Conservation (phyloP, 1,140 invertebrate genomes). For the Cyclargus thomasi region DNA sequence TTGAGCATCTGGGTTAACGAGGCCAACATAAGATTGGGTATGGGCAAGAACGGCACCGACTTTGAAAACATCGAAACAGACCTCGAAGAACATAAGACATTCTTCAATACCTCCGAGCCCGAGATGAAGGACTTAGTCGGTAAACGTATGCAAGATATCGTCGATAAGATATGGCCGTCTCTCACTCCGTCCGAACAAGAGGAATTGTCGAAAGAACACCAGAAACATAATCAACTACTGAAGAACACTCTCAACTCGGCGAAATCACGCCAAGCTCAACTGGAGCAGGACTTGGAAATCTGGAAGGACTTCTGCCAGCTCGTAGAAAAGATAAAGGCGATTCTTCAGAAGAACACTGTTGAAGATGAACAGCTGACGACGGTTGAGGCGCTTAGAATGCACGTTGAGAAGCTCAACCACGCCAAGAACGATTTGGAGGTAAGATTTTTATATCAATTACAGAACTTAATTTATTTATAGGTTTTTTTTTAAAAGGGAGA, state of each 20-base stretch:
- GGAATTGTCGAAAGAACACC: constrained; percentile 85
- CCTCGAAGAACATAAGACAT: constrained; percentile 90
- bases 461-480: neutral
- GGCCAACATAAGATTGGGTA: constrained; percentile 85
- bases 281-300: constrained; percentile 85
- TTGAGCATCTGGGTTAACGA: constrained; percentile 90
- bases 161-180: constrained; percentile 91
- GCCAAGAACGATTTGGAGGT: constrained; percentile 87
- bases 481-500: neutral
- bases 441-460: constrained; percentile 42
- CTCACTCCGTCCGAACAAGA: constrained; percentile 86
- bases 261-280: constrained; percentile 82
- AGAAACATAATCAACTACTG: constrained; percentile 84
- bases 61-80: constrained; percentile 89
- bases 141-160: constrained; percentile 86
- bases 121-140: constrained; percentile 87
- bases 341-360: constrained; percentile 83
- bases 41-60: constrained; percentile 88
- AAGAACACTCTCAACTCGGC: constrained; percentile 89
- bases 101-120: constrained; percentile 84
- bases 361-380: constrained; percentile 85
- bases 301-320: constrained; percentile 88
- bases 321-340: constrained; percentile 83
- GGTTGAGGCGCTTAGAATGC: constrained; percentile 84
- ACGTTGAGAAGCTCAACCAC: constrained; percentile 86